These are phyloP conservation scores for Brevipalpus yothersi DNA, from an alignment of 1,140 invertebrate genomes.

Conservation along the genomic window DNA sequence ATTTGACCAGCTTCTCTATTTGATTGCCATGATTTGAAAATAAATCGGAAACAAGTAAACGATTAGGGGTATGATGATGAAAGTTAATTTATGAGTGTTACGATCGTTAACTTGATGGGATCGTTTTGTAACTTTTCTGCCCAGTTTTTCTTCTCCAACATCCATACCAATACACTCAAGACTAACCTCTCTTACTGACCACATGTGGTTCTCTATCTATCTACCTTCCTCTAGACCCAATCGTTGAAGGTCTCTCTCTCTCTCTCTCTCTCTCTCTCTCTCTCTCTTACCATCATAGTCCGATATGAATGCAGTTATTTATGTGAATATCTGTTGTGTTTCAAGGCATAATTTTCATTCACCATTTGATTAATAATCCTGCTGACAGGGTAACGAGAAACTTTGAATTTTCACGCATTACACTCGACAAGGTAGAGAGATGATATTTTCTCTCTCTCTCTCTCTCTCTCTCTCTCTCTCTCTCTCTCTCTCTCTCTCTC, in stretches of 20 bases:
- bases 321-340: background rate
- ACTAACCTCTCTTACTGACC: too few species aligned
- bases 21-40: background rate
- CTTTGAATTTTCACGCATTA: background rate
- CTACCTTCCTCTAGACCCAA: background rate
- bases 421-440: background rate
- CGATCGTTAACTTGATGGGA: background rate
- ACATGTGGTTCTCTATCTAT: background rate
- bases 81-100: background rate
- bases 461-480: background rate
- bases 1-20: too few species aligned
- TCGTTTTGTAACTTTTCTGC: background rate
- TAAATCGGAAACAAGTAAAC: background rate
- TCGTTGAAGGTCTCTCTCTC: background rate
- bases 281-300: background rate
- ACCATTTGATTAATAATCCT: background rate
- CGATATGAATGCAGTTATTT: background rate
- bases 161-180: too few species aligned
- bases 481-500: background rate
- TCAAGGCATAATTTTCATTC: background rate
- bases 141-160: too few species aligned
- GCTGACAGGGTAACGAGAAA: background rate
- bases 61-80: background rate
- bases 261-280: too few species aligned
- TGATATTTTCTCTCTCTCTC: background rate